Evolutionary conservation across 2,797 vertebrate species (phyloP).

Genomic region (Pangasius larnaudii): DNA sequence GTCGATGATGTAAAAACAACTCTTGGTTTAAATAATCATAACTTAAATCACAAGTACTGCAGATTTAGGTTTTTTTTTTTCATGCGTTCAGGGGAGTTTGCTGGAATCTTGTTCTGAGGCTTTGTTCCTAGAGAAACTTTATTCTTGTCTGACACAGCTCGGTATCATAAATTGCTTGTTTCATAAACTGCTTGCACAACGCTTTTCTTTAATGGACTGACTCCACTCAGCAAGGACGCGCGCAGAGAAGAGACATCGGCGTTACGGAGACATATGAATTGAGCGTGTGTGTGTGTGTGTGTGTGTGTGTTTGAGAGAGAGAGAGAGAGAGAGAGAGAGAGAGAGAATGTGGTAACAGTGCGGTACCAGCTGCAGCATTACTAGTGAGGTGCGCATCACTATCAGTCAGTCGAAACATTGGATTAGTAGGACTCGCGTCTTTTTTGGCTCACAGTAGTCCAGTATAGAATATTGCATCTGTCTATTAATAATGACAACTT

Average conservation of each 20-base stretch:
- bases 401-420: neutral
- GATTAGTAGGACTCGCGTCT: too few relatives aligned
- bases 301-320: neutral
- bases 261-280: neutral
- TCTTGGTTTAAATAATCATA: neutral
- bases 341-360: conserved; percentile 21
- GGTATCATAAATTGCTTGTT: neutral
- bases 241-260: neutral
- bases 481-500: conserved; percentile 70
- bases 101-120: neutral
- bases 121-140: neutral
- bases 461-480: neutral
- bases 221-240: neutral
- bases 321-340: neutral
- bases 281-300: neutral
- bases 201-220: neutral
- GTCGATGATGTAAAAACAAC: neutral
- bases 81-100: neutral
- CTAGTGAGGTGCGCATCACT: conserved; percentile 3
- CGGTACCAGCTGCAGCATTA: conserved; percentile 16
- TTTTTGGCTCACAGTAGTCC: neutral
- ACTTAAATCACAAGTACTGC: neutral
- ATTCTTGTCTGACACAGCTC: neutral
- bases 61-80: neutral
- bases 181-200: neutral